Evolutionary conservation across 1,140 invertebrate species (phyloP), one percentile per base, ranked within the genome.

Genomic region (Vanessa atalanta): DNA sequence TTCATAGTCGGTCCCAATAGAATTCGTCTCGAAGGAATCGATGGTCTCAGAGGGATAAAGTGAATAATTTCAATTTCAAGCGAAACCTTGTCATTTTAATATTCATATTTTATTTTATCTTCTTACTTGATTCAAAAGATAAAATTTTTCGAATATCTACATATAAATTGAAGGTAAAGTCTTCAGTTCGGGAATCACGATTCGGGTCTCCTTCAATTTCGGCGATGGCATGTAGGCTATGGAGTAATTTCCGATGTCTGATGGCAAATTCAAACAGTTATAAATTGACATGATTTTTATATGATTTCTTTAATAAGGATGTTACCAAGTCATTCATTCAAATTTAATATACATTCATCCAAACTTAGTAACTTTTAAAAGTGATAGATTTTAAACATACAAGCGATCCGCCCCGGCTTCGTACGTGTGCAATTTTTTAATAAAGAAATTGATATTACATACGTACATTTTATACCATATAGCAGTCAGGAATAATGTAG

Each of bases 171-270:
- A 78, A 75, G 76, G 71, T 71, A 79, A 81, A 78, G 65, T 75
- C 63, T 47, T 70, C 67, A 69, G 64, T 37, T 51, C 66, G 48
- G 65, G 73, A 65, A 70, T 70, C 72, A 61, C 65, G 63, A 66
- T 50, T 85, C 79, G 74, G 75, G 79, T 72, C 80, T 43, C 37
- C 87, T 86, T 82, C 86, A 78, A 87, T 85, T 84, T 88, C 75
- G 76, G 75, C 78, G 81, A 81, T 84, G 82, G 79, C 81, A 79
- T 76, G 82, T 79, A 53, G 1, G 8, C 7, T 53, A 53, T 53
- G 77, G 75, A 61, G 78, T 83, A 81, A 88, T 87, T 86, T 89
- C 86, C 86, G 84, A 84, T 79, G 81, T 85, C 79, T 84, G 82
- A 86, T 86, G 74, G 81, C 80, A 86, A 86, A 85, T 81, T 79